phyloP scores from a whole-genome alignment of 2,888 invertebrate species.

The Caenorhabditis sp. region DNA sequence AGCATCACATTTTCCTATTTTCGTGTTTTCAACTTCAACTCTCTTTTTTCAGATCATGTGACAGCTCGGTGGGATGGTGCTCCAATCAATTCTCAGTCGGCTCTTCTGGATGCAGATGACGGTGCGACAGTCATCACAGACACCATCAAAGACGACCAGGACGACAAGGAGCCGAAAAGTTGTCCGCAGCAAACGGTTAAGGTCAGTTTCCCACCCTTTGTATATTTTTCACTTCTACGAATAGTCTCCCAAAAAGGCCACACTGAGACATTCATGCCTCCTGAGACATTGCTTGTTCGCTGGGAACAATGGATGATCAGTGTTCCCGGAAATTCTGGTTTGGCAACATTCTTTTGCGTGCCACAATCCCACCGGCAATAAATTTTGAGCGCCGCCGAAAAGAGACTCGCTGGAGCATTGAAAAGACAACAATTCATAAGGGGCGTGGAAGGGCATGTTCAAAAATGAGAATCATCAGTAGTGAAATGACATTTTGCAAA shows the following conservation, averaged over 20 bases:
- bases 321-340: constrained; percentile 24
- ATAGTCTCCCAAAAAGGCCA: constrained; percentile 7
- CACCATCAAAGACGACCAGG: constrained; percentile 76
- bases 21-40: neutral
- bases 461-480: constrained; percentile 15
- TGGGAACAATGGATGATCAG: constrained; percentile 35
- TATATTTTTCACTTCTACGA: constrained; percentile 1
- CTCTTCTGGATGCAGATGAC: constrained; percentile 75
- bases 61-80: constrained; percentile 77
- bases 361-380: constrained; percentile 47
- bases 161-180: constrained; percentile 71
- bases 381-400: constrained; percentile 24
- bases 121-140: constrained; percentile 77
- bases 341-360: constrained; percentile 32
- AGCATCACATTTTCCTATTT: no score
- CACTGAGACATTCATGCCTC: constrained; percentile 18
- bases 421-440: constrained; percentile 5
- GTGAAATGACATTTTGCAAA: constrained; percentile 4
- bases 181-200: constrained; percentile 77
- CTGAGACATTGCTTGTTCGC: constrained; percentile 13
- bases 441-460: constrained; percentile 28
- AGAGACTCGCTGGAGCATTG: constrained; percentile 3
- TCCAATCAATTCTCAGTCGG: constrained; percentile 72
- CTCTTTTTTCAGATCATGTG: constrained; percentile 73
- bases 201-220: constrained; percentile 51